Percentiles rank a stretch among this genome's conserved stretches.
Evolutionary conservation across 2,113 vertebrate genomes (phyloP).

Genomic region (Thunnus maccoyii): DNA sequence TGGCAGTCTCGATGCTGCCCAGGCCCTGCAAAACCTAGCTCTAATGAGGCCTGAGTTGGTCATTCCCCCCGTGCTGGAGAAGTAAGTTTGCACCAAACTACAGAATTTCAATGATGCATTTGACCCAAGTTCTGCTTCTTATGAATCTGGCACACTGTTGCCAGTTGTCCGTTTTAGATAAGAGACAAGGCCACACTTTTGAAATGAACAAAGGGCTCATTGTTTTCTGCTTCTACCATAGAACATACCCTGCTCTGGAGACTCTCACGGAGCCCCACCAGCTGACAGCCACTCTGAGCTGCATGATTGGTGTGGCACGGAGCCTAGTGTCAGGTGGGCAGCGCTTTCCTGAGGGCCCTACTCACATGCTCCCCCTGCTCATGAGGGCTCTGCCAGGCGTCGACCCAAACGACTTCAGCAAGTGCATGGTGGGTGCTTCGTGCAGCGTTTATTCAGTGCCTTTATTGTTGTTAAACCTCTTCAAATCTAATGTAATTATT

Average conservation of each 20-base stretch:
- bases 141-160: neutral
- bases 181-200: slow-evolving; percentile 18
- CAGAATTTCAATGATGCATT: neutral
- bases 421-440: slow-evolving; percentile 93
- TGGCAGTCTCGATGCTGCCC: slow-evolving; percentile 96
- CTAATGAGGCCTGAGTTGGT: slow-evolving; percentile 97
- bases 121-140: slow-evolving; percentile 1
- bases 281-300: slow-evolving; percentile 97
- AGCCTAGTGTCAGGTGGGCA: slow-evolving; percentile 93
- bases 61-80: slow-evolving; percentile 97
- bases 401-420: slow-evolving; percentile 99
- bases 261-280: slow-evolving; percentile 98
- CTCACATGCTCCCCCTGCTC: slow-evolving; percentile 96
- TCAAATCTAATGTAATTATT: neutral
- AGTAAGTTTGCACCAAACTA: slow-evolving; percentile 77
- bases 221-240: slow-evolving; percentile 67
- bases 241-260: slow-evolving; percentile 97
- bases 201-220: slow-evolving; percentile 37
- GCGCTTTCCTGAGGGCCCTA: slow-evolving; percentile 96
- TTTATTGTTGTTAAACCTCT: neutral
- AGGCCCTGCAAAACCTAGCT: slow-evolving; percentile 97
- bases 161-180: slow-evolving; percentile 13
- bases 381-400: slow-evolving; percentile 98
- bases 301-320: slow-evolving; percentile 97
- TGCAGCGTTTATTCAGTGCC: neutral